These are phyloP conservation scores for Calephelis virginiensis DNA, from an alignment of 1,140 invertebrate species.

Conservation along the genomic window DNA sequence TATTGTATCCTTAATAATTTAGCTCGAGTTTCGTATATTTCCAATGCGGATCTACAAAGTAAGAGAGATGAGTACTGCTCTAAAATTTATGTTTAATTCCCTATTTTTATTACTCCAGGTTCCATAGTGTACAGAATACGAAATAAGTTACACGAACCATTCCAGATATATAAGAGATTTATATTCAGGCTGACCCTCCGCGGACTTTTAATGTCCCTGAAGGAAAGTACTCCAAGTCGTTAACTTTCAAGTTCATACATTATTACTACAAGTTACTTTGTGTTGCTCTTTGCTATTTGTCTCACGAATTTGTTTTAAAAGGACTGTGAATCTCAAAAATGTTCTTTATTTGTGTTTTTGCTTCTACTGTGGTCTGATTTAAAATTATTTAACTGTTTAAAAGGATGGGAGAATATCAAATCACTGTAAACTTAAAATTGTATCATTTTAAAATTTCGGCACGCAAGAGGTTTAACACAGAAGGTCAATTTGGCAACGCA, in stretches of 20 bases:
- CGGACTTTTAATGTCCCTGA: constrained; percentile 4
- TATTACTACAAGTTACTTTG: neutral
- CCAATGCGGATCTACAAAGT: neutral
- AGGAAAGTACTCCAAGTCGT: neutral
- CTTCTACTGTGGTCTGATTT: too few relatives aligned
- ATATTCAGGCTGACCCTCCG: constrained; percentile 1
- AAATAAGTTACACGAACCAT: constrained; percentile 8
- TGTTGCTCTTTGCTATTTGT: neutral
- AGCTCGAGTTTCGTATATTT: too few relatives aligned
- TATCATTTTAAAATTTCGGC: too few relatives aligned
- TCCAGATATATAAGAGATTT: constrained; percentile 6
- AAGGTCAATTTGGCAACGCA: too few relatives aligned
- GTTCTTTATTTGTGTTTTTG: too few relatives aligned
- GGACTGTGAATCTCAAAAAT: too few relatives aligned
- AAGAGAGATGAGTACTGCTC: neutral
- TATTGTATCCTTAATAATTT: too few relatives aligned
- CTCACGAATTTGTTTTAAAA: neutral
- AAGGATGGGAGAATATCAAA: too few relatives aligned
- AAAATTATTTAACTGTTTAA: too few relatives aligned
- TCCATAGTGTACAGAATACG: neutral
- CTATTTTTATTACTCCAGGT: neutral
- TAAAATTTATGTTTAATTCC: constrained; percentile 6
- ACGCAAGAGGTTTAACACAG: too few relatives aligned
- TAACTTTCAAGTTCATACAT: constrained; percentile 2
- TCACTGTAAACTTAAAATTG: too few relatives aligned